Percentiles rank a stretch among this genome's conserved stretches.
Conservation (phyloP, 2,797 vertebrate genomes). For the Microctenopoma lineatum region DNA sequence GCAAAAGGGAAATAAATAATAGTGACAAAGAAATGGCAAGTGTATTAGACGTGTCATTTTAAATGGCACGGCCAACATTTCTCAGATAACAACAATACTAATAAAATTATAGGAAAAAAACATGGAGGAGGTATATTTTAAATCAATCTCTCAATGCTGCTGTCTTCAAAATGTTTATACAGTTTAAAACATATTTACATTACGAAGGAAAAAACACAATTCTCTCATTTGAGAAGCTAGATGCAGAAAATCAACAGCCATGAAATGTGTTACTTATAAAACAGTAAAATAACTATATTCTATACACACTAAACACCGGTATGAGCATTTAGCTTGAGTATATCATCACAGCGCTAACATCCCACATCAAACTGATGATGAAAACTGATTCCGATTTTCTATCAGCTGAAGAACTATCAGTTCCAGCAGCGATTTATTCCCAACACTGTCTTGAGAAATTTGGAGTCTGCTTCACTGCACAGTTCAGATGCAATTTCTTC, state of each 20-base stretch:
- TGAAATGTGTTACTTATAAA: not conserved
- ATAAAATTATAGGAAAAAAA: no score
- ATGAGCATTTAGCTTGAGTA: no score
- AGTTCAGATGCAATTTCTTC: not conserved
- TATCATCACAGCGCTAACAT: not conserved
- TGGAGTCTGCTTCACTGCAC: not conserved
- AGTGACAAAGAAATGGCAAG: not conserved
- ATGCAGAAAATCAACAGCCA: not conserved
- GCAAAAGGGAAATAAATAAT: constrained; percentile 13
- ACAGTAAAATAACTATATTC: no score
- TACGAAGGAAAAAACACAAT: not conserved
- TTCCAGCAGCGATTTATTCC: not conserved
- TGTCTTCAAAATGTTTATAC: no score
- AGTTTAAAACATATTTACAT: not conserved
- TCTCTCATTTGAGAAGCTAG: no score
- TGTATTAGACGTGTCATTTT: not conserved
- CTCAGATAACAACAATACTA: no score
- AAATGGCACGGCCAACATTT: not conserved
- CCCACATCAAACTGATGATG: not conserved
- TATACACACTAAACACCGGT: no score
- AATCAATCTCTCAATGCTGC: not conserved
- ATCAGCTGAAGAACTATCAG: not conserved
- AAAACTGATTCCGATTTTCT: no score
- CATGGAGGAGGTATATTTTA: no score
- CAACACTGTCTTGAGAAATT: not conserved